Evolutionary conservation across 1,140 invertebrate genomes (phyloP).

Genomic region (Lerema accius): DNA sequence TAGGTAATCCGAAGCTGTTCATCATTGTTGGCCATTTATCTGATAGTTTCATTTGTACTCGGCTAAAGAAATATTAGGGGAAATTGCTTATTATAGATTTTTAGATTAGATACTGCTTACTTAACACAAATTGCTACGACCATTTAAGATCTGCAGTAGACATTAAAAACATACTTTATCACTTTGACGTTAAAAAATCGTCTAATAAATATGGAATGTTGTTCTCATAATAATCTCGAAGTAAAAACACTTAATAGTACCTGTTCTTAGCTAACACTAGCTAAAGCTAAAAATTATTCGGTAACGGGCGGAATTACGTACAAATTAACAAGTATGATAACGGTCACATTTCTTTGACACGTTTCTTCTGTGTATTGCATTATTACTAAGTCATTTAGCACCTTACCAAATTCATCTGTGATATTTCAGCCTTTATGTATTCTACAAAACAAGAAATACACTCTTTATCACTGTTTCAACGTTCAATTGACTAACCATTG

Average conservation of each 20-base stretch:
- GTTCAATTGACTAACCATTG: constrained; percentile 72
- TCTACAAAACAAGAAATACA: constrained; percentile 61
- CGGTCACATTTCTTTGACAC: constrained; percentile 60
- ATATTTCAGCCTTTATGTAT: constrained; percentile 79
- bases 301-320: constrained; percentile 80
- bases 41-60: constrained; percentile 50
- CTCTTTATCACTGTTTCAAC: constrained; percentile 70
- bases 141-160: constrained; percentile 25
- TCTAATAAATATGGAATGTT: constrained; percentile 69
- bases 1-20: constrained; percentile 68
- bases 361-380: constrained; percentile 39
- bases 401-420: constrained; percentile 80
- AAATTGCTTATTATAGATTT: constrained; percentile 26
- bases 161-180: constrained; percentile 23
- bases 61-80: constrained; percentile 28
- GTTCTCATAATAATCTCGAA: constrained; percentile 63
- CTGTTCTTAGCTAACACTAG: constrained; percentile 71
- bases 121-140: constrained; percentile 17
- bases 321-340: constrained; percentile 77
- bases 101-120: constrained; percentile 19
- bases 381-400: constrained; percentile 76
- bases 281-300: constrained; percentile 77
- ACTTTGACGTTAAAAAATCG: constrained; percentile 28
- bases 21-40: constrained; percentile 69
- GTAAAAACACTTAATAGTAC: constrained; percentile 67